Conservation (phyloP, 1,140 invertebrate genomes). For the Holcopasites calliopsidis region DNA sequence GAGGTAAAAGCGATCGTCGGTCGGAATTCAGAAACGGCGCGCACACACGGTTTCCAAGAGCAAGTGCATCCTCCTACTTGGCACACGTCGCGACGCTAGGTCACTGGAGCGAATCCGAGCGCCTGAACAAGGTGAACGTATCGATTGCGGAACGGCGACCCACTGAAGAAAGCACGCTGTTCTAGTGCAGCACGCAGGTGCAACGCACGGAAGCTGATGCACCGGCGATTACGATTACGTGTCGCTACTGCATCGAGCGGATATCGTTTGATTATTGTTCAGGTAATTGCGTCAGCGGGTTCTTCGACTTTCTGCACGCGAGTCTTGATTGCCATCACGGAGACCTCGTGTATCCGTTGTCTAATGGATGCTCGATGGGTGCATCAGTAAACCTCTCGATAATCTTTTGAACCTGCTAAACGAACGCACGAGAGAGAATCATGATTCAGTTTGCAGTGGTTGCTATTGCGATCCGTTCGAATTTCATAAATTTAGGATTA, state of each 20-base stretch:
- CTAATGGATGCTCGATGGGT: neutral
- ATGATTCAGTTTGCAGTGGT: neutral
- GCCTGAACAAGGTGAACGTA: slow-evolving; percentile 65
- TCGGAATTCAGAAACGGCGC: neutral
- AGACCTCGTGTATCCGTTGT: neutral
- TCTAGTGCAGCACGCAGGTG: slow-evolving; percentile 54
- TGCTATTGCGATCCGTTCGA: neutral
- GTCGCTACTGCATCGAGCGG: slow-evolving; percentile 6
- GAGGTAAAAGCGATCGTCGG: too few relatives aligned
- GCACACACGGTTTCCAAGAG: slow-evolving; percentile 19
- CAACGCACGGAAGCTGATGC: slow-evolving; percentile 37
- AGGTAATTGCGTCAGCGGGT: neutral
- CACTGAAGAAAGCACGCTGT: slow-evolving; percentile 44
- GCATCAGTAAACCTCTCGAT: too few relatives aligned
- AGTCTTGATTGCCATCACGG: neutral
- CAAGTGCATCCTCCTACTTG: slow-evolving; percentile 44
- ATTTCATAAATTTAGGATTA: neutral
- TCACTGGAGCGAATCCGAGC: slow-evolving; percentile 50
- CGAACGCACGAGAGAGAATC: neutral
- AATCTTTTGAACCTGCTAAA: too few relatives aligned
- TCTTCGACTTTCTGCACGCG: neutral
- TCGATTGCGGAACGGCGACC: slow-evolving; percentile 60
- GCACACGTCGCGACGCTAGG: slow-evolving; percentile 38
- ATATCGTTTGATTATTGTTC: slow-evolving; percentile 19
- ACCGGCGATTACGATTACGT: slow-evolving; percentile 9